Conservation (phyloP, 1,140 invertebrate species). For the Lepidurus apus region DNA sequence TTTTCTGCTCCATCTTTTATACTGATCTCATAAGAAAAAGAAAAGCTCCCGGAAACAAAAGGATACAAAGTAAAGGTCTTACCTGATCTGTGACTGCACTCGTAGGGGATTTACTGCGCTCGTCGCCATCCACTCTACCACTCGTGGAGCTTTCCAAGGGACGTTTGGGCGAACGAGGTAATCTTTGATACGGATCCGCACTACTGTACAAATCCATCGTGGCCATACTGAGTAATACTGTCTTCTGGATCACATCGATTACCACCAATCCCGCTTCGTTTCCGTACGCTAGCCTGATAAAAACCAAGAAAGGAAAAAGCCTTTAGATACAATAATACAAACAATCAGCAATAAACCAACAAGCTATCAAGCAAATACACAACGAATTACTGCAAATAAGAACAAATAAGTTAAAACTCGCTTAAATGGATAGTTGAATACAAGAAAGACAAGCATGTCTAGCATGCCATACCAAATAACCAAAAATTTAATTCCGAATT, state of each 20-base stretch:
- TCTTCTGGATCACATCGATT: slow-evolving; percentile 88
- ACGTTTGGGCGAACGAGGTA: slow-evolving; percentile 73
- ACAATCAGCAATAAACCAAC: slow-evolving; percentile 29
- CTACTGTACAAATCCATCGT: slow-evolving; percentile 80
- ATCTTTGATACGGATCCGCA: slow-evolving; percentile 80
- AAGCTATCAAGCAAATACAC: slow-evolving; percentile 36
- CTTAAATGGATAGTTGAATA: neutral
- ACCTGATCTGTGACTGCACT: slow-evolving; percentile 74
- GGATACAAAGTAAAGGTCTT: neutral
- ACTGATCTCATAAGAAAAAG: neutral
- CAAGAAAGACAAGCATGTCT: neutral
- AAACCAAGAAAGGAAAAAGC: slow-evolving; percentile 26
- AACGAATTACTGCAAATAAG: slow-evolving; percentile 35
- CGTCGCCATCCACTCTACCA: slow-evolving; percentile 15
- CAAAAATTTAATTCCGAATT: too few species aligned
- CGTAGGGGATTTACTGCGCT: slow-evolving; percentile 72
- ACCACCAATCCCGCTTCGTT: slow-evolving; percentile 91
- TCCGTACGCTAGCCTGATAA: slow-evolving; percentile 85
- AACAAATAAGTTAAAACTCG: too few species aligned
- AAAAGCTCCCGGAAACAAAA: slow-evolving; percentile 10
- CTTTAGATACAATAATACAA: slow-evolving; percentile 32
- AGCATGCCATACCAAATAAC: neutral
- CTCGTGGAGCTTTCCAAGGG: slow-evolving; percentile 34
- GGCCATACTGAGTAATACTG: slow-evolving; percentile 75
- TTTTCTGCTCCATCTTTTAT: slow-evolving; percentile 7